Base-by-base conservation (phyloP, 2,113 vertebrate genomes). In the Zapornia atra region DNA sequence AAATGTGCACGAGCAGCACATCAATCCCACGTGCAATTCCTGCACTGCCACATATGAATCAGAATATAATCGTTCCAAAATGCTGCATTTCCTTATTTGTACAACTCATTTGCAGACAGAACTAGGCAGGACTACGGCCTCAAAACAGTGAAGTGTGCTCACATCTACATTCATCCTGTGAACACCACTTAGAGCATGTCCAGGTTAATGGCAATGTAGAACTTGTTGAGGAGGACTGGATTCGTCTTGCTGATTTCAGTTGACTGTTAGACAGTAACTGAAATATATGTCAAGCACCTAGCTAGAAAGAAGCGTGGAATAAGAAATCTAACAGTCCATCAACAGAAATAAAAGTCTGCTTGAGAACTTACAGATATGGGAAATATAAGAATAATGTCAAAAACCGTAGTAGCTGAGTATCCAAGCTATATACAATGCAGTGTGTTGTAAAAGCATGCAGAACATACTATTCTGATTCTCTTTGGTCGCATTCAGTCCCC, bases 391-490 rank as follows among this genome's bases (percentile, higher is more conserved):
- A 63, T 21, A 36, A 4, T 16, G 8, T 83, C 81, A 44, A 88
- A 86, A 56, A 69, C 24, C 34, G n/a, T 61, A 31, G 14, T 25
- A 84, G 57, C 36, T 91, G 69, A 7, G 5, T 76, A 69, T 75
- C 28, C 18, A 21, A 20, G 40, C 11, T 36, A 21, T n/a, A 75
- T 20, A 48, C 26, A 50, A 70, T 34, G 29, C n/a, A 33, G 24
- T 51, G n/a, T n/a, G 40, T 50, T 71, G 40, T 48, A 94, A 63
- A 71, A 40, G 3, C 54, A 56, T 61, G 38, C 72, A 79, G 65
- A 91, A 76, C 68, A 65, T 87, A 82, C 40, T 40, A 12, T 91
- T 75, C 71, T 76, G 36, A 57, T 80, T 94, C 26, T 71, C 65
- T 91, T 61, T 12, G 6, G 24, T 26, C 60, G 50, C n/a, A 50